A percentile compares a stretch with the other conserved stretches of the same genome.
Evolutionary conservation across 2,797 vertebrate species (phyloP).

Genomic region (Sebastes steindachneri): DNA sequence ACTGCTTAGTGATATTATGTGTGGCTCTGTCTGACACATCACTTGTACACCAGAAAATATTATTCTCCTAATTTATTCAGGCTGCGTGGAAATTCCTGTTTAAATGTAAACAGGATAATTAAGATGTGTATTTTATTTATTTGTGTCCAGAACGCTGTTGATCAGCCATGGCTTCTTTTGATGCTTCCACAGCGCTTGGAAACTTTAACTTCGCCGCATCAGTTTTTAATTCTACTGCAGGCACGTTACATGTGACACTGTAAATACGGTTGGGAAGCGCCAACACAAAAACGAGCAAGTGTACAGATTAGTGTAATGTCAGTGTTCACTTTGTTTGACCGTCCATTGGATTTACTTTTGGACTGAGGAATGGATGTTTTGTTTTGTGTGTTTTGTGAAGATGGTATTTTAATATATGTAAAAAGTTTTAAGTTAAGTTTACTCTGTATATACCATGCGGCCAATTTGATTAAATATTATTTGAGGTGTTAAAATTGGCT

Average conservation of each 20-base stretch:
- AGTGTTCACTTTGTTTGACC: slow-evolving; percentile 63
- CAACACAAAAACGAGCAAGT: slow-evolving; percentile 42
- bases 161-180: slow-evolving; percentile 74
- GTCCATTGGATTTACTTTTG: slow-evolving; percentile 56
- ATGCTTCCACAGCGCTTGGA: slow-evolving; percentile 54
- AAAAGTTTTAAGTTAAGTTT: slow-evolving; percentile 93
- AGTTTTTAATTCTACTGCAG: slow-evolving; percentile 47
- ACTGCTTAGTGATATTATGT: slow-evolving; percentile 67
- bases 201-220: slow-evolving; percentile 46
- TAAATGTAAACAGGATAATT: slow-evolving; percentile 33
- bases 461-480: slow-evolving; percentile 86
- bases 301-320: slow-evolving; percentile 71
- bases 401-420: slow-evolving; percentile 96
- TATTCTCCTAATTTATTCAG: slow-evolving; percentile 78
- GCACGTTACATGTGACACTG: slow-evolving; percentile 61
- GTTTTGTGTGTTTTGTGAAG: slow-evolving; percentile 62
- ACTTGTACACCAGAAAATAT: slow-evolving; percentile 73
- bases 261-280: slow-evolving; percentile 45
- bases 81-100: slow-evolving; percentile 62
- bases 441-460: slow-evolving; percentile 89
- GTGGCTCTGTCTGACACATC: slow-evolving; percentile 69
- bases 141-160: slow-evolving; percentile 78
- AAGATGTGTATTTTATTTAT: slow-evolving; percentile 70
- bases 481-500: slow-evolving; percentile 66
- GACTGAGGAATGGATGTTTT: slow-evolving; percentile 76